Base-by-base conservation (phyloP, 2,888 invertebrate genomes). In the Ophioninae sp. region DNA sequence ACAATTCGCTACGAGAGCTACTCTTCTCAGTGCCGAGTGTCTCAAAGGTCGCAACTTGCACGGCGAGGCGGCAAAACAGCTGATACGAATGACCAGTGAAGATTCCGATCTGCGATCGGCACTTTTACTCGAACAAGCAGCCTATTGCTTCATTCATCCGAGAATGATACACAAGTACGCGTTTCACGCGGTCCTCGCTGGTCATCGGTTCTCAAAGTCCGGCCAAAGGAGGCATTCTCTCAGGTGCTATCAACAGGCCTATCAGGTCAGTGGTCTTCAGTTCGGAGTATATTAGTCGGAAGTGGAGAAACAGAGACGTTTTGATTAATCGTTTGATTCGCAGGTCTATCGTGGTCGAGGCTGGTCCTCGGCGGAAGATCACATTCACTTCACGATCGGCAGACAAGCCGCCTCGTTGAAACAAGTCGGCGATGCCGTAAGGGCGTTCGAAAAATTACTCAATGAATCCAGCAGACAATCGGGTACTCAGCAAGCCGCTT, bases 41-140 rank as follows among this genome's bases (percentile, higher is more conserved):
- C 94, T 99, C 74, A 96, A 96, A 92, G 95, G 95, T 63, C 95
- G 96, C 59, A 96, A 96, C 56, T 94, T 96, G 88, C 97, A 96
- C 90, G 96, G 96, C 13, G 99, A 99, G 92, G 98, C 99, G n/a
- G 99, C 99, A 0, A 97, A 97, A 91, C 98, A 98, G 92, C 95
- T 98, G 72, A 98, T 99, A 88, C 95, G 98, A 83, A 97, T 99
- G 97, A 98, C 98, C 10, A 97, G 97, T 87, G 99, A 99, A 93
- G 99, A 99, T 92, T 98, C 98, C n/a, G 99, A 99, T 93, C 94
- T 99, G 78, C 95, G 98, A 79, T 98, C 98, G 87, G 99, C 99
- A 8, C 94, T 99, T 90, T 93, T 99, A 77, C 94, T 99, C 71
- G 99, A 99, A 93, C 99, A 99, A 93, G 99, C 99, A 0, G 96